Base-by-base conservation (phyloP, 2,113 vertebrate species). In the Elachura formosa region DNA sequence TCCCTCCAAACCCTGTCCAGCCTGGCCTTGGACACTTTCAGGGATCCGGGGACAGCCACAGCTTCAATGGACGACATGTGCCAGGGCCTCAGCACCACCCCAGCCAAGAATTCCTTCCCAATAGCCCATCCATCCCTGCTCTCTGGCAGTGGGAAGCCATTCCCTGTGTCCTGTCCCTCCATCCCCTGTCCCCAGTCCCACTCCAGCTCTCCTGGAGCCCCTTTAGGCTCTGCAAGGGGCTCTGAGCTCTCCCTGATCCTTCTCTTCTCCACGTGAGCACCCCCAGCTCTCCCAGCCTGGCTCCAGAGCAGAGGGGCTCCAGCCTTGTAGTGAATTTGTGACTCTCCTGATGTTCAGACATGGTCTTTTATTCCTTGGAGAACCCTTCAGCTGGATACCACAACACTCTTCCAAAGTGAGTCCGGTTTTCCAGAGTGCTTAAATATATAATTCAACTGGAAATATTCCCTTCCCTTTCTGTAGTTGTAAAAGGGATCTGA, bases 401-500 rank as follows among this genome's bases (percentile, higher is more conserved):
- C 79, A 63, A 43, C 80, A 33, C 49, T 25, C 8, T 85, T 54
- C 69, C 87, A 25, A 77, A 79, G 28, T 34, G 36, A 10, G 40
- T 69, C 56, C 68, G 69, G 55, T 63, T 91, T 73, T 95, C 61
- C 71, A 74, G 48, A 74, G 34, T 89, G 77, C 80, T 92, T 89
- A 80, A 97, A 80, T 71, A 38, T 83, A 62, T 93, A 95, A 96
- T 97, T 90, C 92, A 94, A 71, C 84, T 93, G 34, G 89, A 95
- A 46, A 86, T 83, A 94, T 84, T 92, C 85, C 74, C 73, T 62
- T 94, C 36, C 12, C 46, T 95, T 95, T 95, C 87, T 68, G 31
- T 61, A 36, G 66, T 95, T 91, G n/a, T 58, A 56, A 93, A 84
- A 83, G 74, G 55, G 86, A 89, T 89, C 79, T 96, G 84, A 93